Percentiles rank a stretch among this genome's conserved stretches.
Conservation (phyloP, 2,888 invertebrate species). For the Agonopterix subpropinquella region DNA sequence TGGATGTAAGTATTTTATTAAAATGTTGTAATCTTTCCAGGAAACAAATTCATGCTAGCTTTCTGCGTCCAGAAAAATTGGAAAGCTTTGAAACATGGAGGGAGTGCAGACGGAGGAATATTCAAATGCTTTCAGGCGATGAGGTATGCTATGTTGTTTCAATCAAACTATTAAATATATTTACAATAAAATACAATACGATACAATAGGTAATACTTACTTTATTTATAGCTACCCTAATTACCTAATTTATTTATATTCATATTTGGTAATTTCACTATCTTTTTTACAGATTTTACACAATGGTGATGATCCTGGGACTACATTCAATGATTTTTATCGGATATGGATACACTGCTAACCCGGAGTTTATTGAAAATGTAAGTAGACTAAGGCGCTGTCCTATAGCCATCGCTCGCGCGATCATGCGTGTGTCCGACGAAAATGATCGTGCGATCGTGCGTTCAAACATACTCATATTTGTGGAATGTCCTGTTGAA, state of each 20-base stretch:
- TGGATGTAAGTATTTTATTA: background rate
- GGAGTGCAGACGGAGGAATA: constrained; percentile 61
- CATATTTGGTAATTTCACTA: too few relatives aligned
- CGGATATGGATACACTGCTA: constrained; percentile 65
- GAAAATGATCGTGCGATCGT: too few relatives aligned
- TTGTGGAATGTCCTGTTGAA: too few relatives aligned
- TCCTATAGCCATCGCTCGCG: too few relatives aligned
- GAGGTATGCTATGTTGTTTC: constrained; percentile 29
- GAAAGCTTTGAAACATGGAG: constrained; percentile 63
- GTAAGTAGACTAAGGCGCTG: too few relatives aligned
- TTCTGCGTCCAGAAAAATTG: constrained; percentile 66
- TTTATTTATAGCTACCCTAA: too few relatives aligned
- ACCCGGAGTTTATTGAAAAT: constrained; percentile 64
- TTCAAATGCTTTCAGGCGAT: constrained; percentile 67
- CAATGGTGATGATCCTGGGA: constrained; percentile 67
- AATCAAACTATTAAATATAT: too few relatives aligned
- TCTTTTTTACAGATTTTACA: constrained; percentile 47
- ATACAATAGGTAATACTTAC: too few relatives aligned
- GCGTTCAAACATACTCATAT: too few relatives aligned
- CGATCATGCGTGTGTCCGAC: too few relatives aligned
- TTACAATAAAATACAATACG: too few relatives aligned
- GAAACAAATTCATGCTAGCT: constrained; percentile 49
- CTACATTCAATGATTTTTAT: constrained; percentile 69
- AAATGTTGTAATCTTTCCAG: constrained; percentile 23
- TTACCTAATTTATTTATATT: too few relatives aligned